Evolutionary conservation across 1,140 invertebrate genomes (phyloP).

Genomic region (Drosophila kikkawai): DNA sequence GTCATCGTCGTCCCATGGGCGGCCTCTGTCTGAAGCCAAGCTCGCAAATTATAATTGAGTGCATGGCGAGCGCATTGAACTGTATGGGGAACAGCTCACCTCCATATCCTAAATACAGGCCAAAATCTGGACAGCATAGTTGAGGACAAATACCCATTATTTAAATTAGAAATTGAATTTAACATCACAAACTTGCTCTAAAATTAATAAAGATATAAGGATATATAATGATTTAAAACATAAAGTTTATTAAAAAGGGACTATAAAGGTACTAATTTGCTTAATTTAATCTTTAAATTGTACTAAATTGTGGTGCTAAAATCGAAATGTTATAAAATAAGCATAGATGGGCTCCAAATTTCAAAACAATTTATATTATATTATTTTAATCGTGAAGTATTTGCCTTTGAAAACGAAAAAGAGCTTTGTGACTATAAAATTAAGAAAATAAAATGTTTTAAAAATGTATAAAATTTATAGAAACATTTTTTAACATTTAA

Average conservation of each 20-base stretch:
- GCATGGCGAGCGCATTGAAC: slow-evolving; percentile 75
- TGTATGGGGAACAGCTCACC: slow-evolving; percentile 20
- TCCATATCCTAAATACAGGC: background rate
- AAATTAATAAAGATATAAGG: too few relatives aligned
- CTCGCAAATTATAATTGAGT: slow-evolving; percentile 79
- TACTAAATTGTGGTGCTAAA: too few relatives aligned
- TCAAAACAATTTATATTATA: background rate
- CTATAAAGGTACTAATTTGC: too few relatives aligned
- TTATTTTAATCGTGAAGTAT: too few relatives aligned
- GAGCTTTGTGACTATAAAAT: background rate
- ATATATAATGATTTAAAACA: background rate
- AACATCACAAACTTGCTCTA: background rate
- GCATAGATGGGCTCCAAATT: too few relatives aligned
- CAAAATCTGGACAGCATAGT: background rate
- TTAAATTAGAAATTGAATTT: background rate
- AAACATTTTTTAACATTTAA: background rate
- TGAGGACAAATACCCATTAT: background rate
- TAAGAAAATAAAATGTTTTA: background rate
- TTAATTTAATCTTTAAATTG: too few relatives aligned
- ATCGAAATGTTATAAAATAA: too few relatives aligned
- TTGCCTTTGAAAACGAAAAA: background rate
- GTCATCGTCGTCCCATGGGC: slow-evolving; percentile 42
- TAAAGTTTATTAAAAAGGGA: too few relatives aligned
- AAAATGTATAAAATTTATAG: background rate
- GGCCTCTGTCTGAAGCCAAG: slow-evolving; percentile 53